Conservation (phyloP, 2,888 invertebrate genomes). For the Tipula confusa region DNA sequence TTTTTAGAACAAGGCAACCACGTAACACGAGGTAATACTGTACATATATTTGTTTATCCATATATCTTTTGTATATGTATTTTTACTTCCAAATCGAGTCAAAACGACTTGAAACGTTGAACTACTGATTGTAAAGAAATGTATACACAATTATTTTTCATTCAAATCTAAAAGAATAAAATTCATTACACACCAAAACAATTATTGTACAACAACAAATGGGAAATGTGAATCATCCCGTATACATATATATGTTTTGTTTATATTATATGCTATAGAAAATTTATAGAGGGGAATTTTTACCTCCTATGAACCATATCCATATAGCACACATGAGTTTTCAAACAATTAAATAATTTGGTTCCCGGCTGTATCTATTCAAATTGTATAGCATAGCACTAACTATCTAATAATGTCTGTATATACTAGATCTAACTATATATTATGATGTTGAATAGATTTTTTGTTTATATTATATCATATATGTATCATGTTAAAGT, state of each 20-base stretch:
- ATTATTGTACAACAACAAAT: not conserved
- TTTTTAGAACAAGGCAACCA: too few relatives aligned
- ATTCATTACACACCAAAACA: not conserved
- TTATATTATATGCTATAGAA: not conserved
- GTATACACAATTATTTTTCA: constrained; percentile 3
- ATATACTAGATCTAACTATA: too few relatives aligned
- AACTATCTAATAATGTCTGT: too few relatives aligned
- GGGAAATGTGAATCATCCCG: constrained; percentile 4
- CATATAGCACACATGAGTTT: not conserved
- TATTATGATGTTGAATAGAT: not conserved
- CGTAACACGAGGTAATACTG: too few relatives aligned
- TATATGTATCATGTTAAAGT: not conserved
- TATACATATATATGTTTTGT: not conserved
- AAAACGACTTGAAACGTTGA: not conserved
- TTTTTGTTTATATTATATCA: not conserved
- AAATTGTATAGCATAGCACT: not conserved
- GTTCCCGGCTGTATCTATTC: not conserved
- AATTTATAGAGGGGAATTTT: not conserved
- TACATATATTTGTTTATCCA: too few relatives aligned
- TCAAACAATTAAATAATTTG: not conserved
- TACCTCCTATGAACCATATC: not conserved
- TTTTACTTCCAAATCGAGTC: not conserved
- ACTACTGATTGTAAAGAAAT: not conserved
- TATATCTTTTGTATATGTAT: not conserved
- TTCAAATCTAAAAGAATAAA: not conserved